These are phyloP conservation scores for Fragum fragum DNA, from an alignment of 2,888 invertebrate genomes.

Conservation along the genomic window DNA sequence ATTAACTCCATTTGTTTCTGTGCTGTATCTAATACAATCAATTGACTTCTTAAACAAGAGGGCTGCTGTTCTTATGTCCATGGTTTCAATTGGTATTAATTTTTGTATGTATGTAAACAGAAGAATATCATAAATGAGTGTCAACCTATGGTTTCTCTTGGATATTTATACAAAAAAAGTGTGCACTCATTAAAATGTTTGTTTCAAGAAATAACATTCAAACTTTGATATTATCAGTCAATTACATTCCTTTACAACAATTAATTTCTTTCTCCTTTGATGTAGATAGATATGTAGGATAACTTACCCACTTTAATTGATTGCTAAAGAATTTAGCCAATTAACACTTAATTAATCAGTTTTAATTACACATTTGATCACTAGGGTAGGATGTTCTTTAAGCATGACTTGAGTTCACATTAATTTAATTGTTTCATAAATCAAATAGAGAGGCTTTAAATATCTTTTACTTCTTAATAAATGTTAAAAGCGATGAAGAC, in stretches of 20 bases:
- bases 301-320: neutral
- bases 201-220: neutral
- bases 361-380: neutral
- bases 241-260: neutral
- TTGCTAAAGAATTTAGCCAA: neutral
- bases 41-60: neutral
- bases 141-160: neutral
- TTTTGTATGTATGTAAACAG: neutral
- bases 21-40: slow-evolving; percentile 15
- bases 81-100: neutral
- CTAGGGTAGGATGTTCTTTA: slow-evolving; percentile 14
- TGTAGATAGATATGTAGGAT: neutral
- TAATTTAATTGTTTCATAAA: no score
- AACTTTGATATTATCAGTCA: neutral
- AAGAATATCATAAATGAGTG: neutral
- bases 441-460: no score
- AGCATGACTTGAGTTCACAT: neutral
- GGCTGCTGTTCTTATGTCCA: slow-evolving; percentile 8
- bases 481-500: no score
- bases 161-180: neutral
- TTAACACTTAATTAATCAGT: neutral
- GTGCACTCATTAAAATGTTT: neutral
- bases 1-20: neutral
- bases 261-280: neutral
- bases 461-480: no score